Evolutionary conservation across 1,140 invertebrate genomes (phyloP).

Genomic region (Trialeurodes vaporariorum): DNA sequence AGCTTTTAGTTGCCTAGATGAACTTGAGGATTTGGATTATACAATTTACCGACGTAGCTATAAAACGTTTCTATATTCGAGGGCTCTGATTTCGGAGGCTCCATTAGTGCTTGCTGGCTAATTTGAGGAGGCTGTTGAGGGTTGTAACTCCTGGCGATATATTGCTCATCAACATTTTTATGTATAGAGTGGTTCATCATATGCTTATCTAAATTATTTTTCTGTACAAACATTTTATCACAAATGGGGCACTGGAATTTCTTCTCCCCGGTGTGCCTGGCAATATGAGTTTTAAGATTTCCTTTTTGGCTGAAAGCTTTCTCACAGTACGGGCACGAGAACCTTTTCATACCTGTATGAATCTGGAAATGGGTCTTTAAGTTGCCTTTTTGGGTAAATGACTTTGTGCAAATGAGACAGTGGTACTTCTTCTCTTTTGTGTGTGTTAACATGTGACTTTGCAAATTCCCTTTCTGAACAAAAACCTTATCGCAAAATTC

Average conservation of each 20-base stretch:
- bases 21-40: neutral
- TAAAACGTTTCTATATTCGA: neutral
- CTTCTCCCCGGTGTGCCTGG: slow-evolving; percentile 9
- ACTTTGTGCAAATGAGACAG: slow-evolving; percentile 15
- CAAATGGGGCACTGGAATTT: slow-evolving; percentile 7
- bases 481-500: slow-evolving; percentile 32
- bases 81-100: neutral
- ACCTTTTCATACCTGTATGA: slow-evolving; percentile 7
- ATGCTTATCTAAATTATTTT: neutral
- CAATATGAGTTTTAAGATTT: slow-evolving; percentile 33
- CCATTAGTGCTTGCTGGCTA: neutral
- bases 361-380: slow-evolving; percentile 23
- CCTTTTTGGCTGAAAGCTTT: slow-evolving; percentile 42
- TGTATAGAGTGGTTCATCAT: neutral
- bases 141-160: neutral
- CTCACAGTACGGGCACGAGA: slow-evolving; percentile 6
- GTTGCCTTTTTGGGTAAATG: slow-evolving; percentile 34
- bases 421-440: slow-evolving; percentile 14
- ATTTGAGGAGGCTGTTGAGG: neutral
- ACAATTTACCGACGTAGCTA: neutral
- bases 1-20: neutral
- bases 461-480: slow-evolving; percentile 47
- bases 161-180: neutral
- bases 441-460: slow-evolving; percentile 34
- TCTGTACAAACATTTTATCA: slow-evolving; percentile 7